Percentiles rank a stretch among this genome's conserved stretches.
These are phyloP conservation scores for Resseliella maxima DNA, from an alignment of 2,888 invertebrate genomes.

Conservation along the genomic window DNA sequence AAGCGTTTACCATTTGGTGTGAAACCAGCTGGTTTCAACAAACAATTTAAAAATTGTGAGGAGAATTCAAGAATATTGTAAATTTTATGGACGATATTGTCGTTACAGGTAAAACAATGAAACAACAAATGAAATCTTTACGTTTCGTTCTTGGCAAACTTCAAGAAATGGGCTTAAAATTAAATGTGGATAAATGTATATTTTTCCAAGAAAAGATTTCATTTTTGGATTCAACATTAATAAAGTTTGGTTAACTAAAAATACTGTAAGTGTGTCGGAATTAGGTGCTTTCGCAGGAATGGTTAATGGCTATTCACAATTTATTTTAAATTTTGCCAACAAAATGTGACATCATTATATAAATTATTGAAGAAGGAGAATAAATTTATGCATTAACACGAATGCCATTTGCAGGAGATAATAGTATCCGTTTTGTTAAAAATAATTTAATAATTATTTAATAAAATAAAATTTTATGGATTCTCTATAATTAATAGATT, in stretches of 20 bases:
- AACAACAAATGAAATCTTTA: slow-evolving; percentile 60
- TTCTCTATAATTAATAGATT: too few species aligned
- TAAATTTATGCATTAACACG: too few species aligned
- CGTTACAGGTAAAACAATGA: slow-evolving; percentile 59
- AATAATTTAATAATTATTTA: too few species aligned
- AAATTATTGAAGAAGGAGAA: slow-evolving; percentile 59
- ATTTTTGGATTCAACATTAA: slow-evolving; percentile 59
- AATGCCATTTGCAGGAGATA: too few species aligned
- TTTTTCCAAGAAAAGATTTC: slow-evolving; percentile 58
- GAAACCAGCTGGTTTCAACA: slow-evolving; percentile 61
- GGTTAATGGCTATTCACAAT: slow-evolving; percentile 64
- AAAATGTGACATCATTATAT: slow-evolving; percentile 61
- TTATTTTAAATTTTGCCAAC: slow-evolving; percentile 60
- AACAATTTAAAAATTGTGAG: slow-evolving; percentile 62
- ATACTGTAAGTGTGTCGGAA: slow-evolving; percentile 59
- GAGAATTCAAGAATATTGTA: slow-evolving; percentile 59
- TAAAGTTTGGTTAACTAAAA: slow-evolving; percentile 60
- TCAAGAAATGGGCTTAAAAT: slow-evolving; percentile 59
- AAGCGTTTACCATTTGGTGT: slow-evolving; percentile 62
- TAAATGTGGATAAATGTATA: slow-evolving; percentile 61
- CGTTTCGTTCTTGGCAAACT: slow-evolving; percentile 60
- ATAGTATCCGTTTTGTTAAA: too few species aligned
- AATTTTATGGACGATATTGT: slow-evolving; percentile 61
- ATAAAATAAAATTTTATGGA: too few species aligned
- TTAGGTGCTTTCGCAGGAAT: slow-evolving; percentile 62